These are phyloP conservation scores for Spisula subtruncata DNA, from an alignment of 2,888 invertebrate genomes.

Conservation along the genomic window DNA sequence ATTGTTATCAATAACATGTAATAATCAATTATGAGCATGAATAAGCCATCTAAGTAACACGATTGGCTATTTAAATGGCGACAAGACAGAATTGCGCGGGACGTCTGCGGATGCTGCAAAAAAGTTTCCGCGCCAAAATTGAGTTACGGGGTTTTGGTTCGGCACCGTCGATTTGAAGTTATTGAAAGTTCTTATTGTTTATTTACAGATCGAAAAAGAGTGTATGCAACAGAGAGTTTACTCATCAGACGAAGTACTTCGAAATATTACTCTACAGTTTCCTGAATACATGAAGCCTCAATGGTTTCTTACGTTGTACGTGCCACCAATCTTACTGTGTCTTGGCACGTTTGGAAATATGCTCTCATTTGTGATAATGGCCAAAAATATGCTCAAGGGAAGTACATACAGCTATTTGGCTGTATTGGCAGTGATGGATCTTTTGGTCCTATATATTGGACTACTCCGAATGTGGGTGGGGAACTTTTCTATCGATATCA, in stretches of 20 bases:
- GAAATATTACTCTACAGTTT: slow-evolving; percentile 7
- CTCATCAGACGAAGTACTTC: background rate
- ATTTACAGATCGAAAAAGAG: background rate
- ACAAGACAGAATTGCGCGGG: no score
- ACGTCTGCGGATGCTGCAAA: no score
- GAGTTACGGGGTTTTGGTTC: no score
- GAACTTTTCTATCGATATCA: slow-evolving; percentile 82
- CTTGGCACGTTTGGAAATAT: slow-evolving; percentile 87
- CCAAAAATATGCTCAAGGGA: slow-evolving; percentile 83
- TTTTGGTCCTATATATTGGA: slow-evolving; percentile 86
- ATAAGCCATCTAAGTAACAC: no score
- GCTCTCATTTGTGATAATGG: slow-evolving; percentile 85
- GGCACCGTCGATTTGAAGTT: no score
- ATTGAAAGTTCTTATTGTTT: no score
- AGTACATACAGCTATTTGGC: slow-evolving; percentile 87
- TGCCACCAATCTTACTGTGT: slow-evolving; percentile 84
- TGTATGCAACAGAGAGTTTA: background rate
- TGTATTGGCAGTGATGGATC: slow-evolving; percentile 85
- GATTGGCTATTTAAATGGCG: no score
- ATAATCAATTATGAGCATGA: no score
- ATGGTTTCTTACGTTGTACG: slow-evolving; percentile 77
- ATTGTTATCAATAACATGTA: no score
- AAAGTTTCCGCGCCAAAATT: no score
- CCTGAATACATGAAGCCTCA: slow-evolving; percentile 57
- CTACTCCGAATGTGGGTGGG: slow-evolving; percentile 85